Evolutionary conservation across 2,888 invertebrate species (phyloP).

Genomic region (Drosophila cognata): DNA sequence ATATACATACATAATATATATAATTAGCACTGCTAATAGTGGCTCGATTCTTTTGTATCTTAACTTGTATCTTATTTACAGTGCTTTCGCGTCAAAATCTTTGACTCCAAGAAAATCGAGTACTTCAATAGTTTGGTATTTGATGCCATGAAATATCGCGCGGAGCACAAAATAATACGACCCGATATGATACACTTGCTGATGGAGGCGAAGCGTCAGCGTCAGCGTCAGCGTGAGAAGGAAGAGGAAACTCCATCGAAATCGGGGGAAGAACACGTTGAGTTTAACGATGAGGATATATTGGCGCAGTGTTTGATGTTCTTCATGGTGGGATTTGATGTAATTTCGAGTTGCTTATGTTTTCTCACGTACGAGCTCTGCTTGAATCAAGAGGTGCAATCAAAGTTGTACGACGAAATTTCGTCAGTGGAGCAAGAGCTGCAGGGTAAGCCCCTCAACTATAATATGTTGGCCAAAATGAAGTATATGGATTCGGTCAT

Average conservation of each 20-base stretch:
- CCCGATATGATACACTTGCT: slow-evolving; percentile 87
- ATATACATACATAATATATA: not conserved
- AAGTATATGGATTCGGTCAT: slow-evolving; percentile 87
- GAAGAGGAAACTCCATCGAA: not conserved
- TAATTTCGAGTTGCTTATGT: slow-evolving; percentile 82
- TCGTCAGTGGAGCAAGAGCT: slow-evolving; percentile 83
- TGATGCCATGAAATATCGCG: slow-evolving; percentile 85
- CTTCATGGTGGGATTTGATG: slow-evolving; percentile 87
- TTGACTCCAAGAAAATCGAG: slow-evolving; percentile 73
- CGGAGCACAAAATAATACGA: slow-evolving; percentile 85
- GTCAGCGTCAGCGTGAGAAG: not conserved
- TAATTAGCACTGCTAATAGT: not conserved
- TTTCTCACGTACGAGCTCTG: slow-evolving; percentile 87
- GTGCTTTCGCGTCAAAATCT: slow-evolving; percentile 73
- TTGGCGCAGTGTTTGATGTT: slow-evolving; percentile 86
- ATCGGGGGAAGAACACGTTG: slow-evolving; percentile 26
- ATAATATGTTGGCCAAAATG: slow-evolving; percentile 86
- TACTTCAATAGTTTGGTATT: slow-evolving; percentile 85
- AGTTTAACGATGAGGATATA: slow-evolving; percentile 85
- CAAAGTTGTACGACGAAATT: slow-evolving; percentile 86
- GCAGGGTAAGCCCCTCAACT: slow-evolving; percentile 85
- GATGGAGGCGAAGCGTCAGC: slow-evolving; percentile 84
- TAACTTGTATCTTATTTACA: not conserved
- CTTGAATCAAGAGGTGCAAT: slow-evolving; percentile 86
- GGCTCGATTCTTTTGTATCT: not conserved